These are phyloP conservation scores for human (Homo sapiens) DNA, from an alignment of 2,113 vertebrate species.

Conservation along the genomic window GRCh38 chr1:109638501-109639000, in stretches of 20 bases:
- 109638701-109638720: background rate
- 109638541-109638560: background rate
- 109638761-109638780: background rate
- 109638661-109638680: background rate
- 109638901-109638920: background rate
- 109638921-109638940: background rate
- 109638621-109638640: background rate
- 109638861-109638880: background rate
- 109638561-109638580: background rate
- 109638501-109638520: background rate
- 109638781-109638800: background rate
- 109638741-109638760: background rate
- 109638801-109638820: fast-evolving
- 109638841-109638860: background rate
- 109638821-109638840: background rate
- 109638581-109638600: background rate
- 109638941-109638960: background rate
- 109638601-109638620: background rate
- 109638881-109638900: background rate
- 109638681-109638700: background rate
- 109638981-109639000: background rate
- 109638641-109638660: background rate
- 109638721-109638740: background rate
- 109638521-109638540: background rate
- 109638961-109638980: no score